A percentile compares a stretch with the other conserved stretches of the same genome.
Conservation (phyloP, 2,888 invertebrate genomes). For the Smittia aterrima region DNA sequence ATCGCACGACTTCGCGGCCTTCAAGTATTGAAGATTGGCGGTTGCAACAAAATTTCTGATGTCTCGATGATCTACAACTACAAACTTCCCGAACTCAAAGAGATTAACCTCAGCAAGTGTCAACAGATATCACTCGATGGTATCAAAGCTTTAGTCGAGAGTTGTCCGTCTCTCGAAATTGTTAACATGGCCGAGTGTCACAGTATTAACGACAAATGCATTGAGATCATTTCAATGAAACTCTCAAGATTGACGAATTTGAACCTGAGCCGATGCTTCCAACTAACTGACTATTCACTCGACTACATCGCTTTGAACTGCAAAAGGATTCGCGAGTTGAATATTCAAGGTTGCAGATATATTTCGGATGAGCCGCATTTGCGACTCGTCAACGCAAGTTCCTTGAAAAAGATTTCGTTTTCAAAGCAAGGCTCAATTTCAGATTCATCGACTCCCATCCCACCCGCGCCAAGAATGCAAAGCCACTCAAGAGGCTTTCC, state of each 20-base stretch:
- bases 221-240: constrained; percentile 54
- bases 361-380: constrained; percentile 52
- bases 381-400: constrained; percentile 48
- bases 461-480: not conserved
- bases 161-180: constrained; percentile 69
- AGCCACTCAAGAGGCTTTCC: not conserved
- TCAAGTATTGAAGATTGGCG: constrained; percentile 62
- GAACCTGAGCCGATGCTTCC: constrained; percentile 56
- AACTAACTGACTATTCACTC: constrained; percentile 58
- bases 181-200: constrained; percentile 66
- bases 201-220: constrained; percentile 65
- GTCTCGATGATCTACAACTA: constrained; percentile 68
- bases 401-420: constrained; percentile 44
- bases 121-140: constrained; percentile 68
- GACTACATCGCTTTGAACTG: constrained; percentile 56
- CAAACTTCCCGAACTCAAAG: constrained; percentile 62
- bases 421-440: constrained; percentile 28
- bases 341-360: constrained; percentile 49
- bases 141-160: constrained; percentile 61
- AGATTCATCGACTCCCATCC: not conserved
- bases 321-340: constrained; percentile 49
- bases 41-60: constrained; percentile 70
- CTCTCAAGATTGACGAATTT: constrained; percentile 50
- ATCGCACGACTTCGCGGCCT: constrained; percentile 57
- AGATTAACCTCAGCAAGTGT: constrained; percentile 65